Conservation (phyloP, 2,113 vertebrate species). For the Emydocephalus ijimae region DNA sequence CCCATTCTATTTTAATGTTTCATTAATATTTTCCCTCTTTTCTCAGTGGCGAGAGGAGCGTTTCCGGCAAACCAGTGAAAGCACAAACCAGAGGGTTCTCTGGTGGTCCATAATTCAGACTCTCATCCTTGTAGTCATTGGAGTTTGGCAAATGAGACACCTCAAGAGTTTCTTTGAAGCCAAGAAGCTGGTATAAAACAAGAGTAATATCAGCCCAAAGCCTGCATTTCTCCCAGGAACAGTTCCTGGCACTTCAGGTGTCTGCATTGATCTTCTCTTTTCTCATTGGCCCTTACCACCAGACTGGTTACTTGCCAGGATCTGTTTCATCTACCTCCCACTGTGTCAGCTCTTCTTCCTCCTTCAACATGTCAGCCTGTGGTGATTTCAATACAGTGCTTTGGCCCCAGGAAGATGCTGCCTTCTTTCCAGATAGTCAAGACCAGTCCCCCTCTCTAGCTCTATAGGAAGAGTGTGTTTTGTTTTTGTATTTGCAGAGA, state of each 20-base stretch:
- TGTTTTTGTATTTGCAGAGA: background rate
- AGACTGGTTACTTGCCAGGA: background rate
- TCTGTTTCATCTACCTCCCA: slow-evolving; percentile 21
- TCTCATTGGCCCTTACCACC: background rate
- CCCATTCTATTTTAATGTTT: background rate
- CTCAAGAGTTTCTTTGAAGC: slow-evolving; percentile 94
- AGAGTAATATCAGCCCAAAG: background rate
- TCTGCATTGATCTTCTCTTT: background rate
- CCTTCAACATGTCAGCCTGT: background rate
- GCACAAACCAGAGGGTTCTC: slow-evolving; percentile 88
- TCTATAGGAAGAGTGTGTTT: background rate
- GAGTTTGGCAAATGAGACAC: slow-evolving; percentile 92
- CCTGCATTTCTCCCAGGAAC: background rate
- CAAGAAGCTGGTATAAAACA: slow-evolving; percentile 86
- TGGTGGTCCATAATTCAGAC: slow-evolving; percentile 95
- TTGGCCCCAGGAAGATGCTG: background rate
- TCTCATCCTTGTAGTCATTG: slow-evolving; percentile 87
- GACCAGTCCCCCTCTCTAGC: background rate
- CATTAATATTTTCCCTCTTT: background rate
- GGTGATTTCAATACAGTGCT: background rate
- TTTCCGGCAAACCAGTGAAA: slow-evolving; percentile 89
- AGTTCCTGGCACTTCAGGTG: slow-evolving; percentile 1
- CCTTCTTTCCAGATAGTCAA: background rate
- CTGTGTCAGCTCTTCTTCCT: background rate
- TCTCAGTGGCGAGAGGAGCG: slow-evolving; percentile 87